Evolutionary conservation across 2,797 vertebrate genomes (phyloP), one percentile per base, ranked within the genome.

Genomic region (Schizothorax lantsangensis): DNA sequence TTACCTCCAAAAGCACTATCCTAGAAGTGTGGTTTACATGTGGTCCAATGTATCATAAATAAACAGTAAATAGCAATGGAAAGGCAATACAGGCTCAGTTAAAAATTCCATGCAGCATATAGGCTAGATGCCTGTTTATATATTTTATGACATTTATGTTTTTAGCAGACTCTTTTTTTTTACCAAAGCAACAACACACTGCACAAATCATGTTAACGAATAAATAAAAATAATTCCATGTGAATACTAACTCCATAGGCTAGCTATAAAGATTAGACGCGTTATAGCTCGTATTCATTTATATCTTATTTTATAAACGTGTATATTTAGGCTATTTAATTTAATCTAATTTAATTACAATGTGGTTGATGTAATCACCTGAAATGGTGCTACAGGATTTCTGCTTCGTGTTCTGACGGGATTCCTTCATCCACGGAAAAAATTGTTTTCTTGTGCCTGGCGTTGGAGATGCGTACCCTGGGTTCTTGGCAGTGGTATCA

Each of bases 361-460:
- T 43, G 26, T 73, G 66, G 64, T 69, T 68, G 21, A 52, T 78
- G 43, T 54, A 64, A 83, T 91, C 89, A 99, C 98, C 98, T 99
- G 98, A 97, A 93, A 96, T 98, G 95, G 97, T 96, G 93, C 96
- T 97, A 95, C 96, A 97, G 94, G 95, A 96, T 96, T 99, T 99
- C 95, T 99, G 98, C 94, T 99, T 99, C 93, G 96, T 97, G 93
- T 97, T 99, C 95, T 99, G 98, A 84, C 98, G 97, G 86, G 97
- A 97, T 90, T 99, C 98, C 94, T 99, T 99, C 98, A 99, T 99
- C 98, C 98, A 99, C 0, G 98, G 98, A 92, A 99, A 99, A 92
- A 99, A 98, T 74, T 99, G 97, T 92, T 99, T 99, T 92, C 96
- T 96, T 89, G 96, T 91, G 5, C 95, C 92, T 7, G 96, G 96